Base-by-base conservation (phyloP, 2,113 vertebrate species). In the Pelecanoides urinatrix region DNA sequence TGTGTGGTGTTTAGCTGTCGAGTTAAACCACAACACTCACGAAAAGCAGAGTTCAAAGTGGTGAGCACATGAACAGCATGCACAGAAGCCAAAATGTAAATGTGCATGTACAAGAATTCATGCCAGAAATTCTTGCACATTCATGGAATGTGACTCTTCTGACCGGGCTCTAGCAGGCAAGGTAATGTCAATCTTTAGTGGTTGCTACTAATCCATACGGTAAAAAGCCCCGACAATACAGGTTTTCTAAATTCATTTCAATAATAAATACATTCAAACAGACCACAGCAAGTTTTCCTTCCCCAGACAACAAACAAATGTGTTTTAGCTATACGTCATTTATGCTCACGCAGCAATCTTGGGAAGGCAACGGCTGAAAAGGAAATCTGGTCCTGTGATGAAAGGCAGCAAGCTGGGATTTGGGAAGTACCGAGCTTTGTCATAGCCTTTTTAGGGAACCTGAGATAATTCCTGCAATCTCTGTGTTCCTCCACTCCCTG, bases 51-150 rank as follows among this genome's bases (percentile, higher is more conserved):
- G 77, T 85, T 97, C 77, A 53, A 85, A 92, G 86, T 20, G 58
- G 56, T 36, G 66, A 94, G 73, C 0, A 4, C 89, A 91, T 11
- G 40, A 82, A 84, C 49, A 88, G 70, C 83, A 82, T 13, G 52
- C 83, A 58, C 56, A 90, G 90, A 86, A 94, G 90, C 79, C 95
- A 94, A 95, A 94, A 94, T 86, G 88, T 79, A 94, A 94, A 94
- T 95, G 77, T 92, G 80, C 92, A 92, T 91, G 91, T 89, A 75
- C 62, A 92, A 92, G 71, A 95, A 88, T 59, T 89, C 88, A 65
- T 91, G 86, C 75, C 88, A 96, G 88, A 92, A 96, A 94, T 94
- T 94, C 94, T 90, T 96, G 94, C 88, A 96, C 82, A 7, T 95
- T 79, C 42, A 17, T 81, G 83, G 73, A 94, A 95, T 95, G 86